Evolutionary conservation across 2,113 vertebrate genomes (phyloP), one percentile per base, ranked within the genome.

Genomic region (human): DNA sequence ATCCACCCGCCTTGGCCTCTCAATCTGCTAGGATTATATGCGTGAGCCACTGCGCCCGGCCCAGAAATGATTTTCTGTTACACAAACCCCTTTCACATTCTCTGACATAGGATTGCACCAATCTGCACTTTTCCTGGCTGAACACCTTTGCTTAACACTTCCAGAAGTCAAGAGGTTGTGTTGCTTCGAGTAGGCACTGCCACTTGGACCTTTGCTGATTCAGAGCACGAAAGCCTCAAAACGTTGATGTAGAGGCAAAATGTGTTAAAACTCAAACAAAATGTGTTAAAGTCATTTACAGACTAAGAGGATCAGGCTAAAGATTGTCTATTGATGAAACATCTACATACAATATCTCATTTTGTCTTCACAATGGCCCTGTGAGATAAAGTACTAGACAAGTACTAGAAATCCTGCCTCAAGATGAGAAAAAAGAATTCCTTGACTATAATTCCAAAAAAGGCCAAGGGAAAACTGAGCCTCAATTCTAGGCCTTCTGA

Each of bases 271-370:
- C 30, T 61, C 10, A 78, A 78, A 78, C 72, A 78, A 30, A 78
- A 32, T 48, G 16, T 78, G 75, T 45, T 0, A 17, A 72, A 93
- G 45, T 87, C 52, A 57, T 23, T 89, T 93, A 90, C n/a, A 48
- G 48, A 84, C 16, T 78, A 52, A 30, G 52, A 90, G 27, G 61
- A 89, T n/a, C 22, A 10, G 17, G 80, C 59, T 93, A 70, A 73
- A 90, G 59, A 43, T 40, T 5, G 27, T 83, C 55, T 97, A 32
- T 90, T 97, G 92, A 64, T 92, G 61, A 79, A 80, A 50, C 18
- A 45, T 94, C 93, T 59, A 50, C 55, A 75, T 79, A 38, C 1
- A 40, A 72, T 43, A 76, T 78, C 82, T 80, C 50, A 6, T 83
- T 82, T 83, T 68, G 59, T 40, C 64, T 8, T 93, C 50, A 70